Percentiles rank a stretch among this genome's conserved stretches.
Evolutionary conservation across 2,113 vertebrate genomes (phyloP).

Genomic region (Rallus limicola): DNA sequence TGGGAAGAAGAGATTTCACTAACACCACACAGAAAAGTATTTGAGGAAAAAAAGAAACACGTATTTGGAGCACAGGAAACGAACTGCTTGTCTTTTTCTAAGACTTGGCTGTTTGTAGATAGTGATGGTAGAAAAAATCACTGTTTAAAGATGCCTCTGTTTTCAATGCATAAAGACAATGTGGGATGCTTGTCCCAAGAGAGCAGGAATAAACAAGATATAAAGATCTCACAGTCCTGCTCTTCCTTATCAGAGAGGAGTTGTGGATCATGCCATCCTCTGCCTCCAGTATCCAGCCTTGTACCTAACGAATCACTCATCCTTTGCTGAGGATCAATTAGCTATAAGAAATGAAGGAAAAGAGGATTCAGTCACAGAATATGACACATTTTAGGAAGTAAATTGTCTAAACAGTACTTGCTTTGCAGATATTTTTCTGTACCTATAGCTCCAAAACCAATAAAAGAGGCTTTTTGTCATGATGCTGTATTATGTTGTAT

Average conservation of each 20-base stretch:
- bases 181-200: neutral
- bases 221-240: neutral
- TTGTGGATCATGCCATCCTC: neutral
- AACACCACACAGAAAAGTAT: neutral
- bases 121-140: neutral
- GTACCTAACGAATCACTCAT: slow-evolving; percentile 37
- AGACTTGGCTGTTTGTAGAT: neutral
- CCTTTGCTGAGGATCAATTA: slow-evolving; percentile 30
- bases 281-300: neutral
- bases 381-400: neutral
- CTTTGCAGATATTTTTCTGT: slow-evolving; percentile 20
- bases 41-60: neutral
- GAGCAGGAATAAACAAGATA: neutral
- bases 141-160: neutral
- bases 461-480: slow-evolving; percentile 46
- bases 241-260: slow-evolving; percentile 12
- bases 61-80: neutral
- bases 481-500: slow-evolving; percentile 61
- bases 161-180: neutral
- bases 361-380: neutral
- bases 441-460: slow-evolving; percentile 42
- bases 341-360: slow-evolving; percentile 21
- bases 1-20: neutral
- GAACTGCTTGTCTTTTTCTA: neutral
- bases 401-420: slow-evolving; percentile 15